Evolutionary conservation across 2,113 vertebrate genomes (phyloP), one percentile per base, ranked within the genome.

Genomic region (Chaetodon auriga): DNA sequence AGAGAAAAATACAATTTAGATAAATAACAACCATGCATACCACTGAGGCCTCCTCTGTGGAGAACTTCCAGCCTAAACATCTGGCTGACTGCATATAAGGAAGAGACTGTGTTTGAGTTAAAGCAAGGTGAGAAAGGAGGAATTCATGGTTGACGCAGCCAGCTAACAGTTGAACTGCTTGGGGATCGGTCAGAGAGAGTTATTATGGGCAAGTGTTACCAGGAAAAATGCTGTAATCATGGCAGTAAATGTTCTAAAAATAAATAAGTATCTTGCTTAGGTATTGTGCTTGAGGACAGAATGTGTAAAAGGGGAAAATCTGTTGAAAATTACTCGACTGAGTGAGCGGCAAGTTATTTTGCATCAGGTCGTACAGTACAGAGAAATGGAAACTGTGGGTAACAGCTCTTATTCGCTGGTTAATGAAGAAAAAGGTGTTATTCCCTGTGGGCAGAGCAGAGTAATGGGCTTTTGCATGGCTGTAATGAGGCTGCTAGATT

Each of bases 361-460:
- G 73, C 36, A 62, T 78, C 73, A 51, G 73, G 62, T 75, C 41
- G 15, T 83, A 65, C 48, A 57, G 81, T 68, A 35, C 36, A 89
- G 79, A 83, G 79, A 58, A 70, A 87, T 81, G 82, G 82, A 87
- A 90, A 89, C 54, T 78, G 68, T 43, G 83, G 77, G 54, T 84
- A 88, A 84, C 70, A 83, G 80, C 79, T 80, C 76, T 80, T 72
- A 81, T 86, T 90, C 25, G 36, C 78, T 79, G 77, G 68, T 80
- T 87, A 86, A 91, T 92, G 90, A 89, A 87, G 86, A 86, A 80
- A 80, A 92, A 92, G 92, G 92, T 91, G 89, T 92, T 91, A 75
- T 86, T 88, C 69, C 89, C 92, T 1, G 25, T 81, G 73, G 82
- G 85, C 78, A 76, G 83, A 80, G 75, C 69, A 64, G 60, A 80